Conservation (phyloP, 2,888 invertebrate genomes). For the Arrhopalites spinosus region DNA sequence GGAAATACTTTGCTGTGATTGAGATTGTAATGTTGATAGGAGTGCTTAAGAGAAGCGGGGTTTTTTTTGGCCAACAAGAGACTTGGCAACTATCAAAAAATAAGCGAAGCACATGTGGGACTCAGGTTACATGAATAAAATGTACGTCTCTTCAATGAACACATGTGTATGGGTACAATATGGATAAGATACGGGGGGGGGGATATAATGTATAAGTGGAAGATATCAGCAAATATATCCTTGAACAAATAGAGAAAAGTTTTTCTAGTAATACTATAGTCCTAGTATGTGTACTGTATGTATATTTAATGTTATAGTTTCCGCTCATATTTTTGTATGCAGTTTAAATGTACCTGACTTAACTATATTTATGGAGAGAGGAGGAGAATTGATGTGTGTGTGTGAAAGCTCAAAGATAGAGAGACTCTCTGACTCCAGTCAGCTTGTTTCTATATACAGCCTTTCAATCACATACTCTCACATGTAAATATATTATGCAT, state of each 20-base stretch:
- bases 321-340: background rate
- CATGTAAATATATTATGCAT: background rate
- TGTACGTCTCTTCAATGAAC: background rate
- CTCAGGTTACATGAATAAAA: slow-evolving; percentile 22
- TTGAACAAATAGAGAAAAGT: background rate
- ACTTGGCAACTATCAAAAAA: slow-evolving; percentile 19
- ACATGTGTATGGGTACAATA: background rate
- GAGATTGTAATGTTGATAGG: slow-evolving; percentile 1
- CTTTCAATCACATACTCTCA: background rate
- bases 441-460: too few species aligned
- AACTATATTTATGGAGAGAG: background rate
- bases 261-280: background rate
- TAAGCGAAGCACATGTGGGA: slow-evolving; percentile 28
- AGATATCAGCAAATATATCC: background rate
- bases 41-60: background rate
- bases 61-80: background rate
- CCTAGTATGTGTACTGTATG: too few species aligned
- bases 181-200: background rate
- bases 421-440: slow-evolving; percentile 2
- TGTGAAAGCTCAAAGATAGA: background rate
- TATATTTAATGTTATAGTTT: too few species aligned
- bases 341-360: too few species aligned
- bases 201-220: background rate
- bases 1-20: background rate
- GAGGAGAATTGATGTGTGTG: background rate